These are phyloP conservation scores for Sciaenops ocellatus DNA, from an alignment of 2,797 vertebrate species.

Conservation along the genomic window DNA sequence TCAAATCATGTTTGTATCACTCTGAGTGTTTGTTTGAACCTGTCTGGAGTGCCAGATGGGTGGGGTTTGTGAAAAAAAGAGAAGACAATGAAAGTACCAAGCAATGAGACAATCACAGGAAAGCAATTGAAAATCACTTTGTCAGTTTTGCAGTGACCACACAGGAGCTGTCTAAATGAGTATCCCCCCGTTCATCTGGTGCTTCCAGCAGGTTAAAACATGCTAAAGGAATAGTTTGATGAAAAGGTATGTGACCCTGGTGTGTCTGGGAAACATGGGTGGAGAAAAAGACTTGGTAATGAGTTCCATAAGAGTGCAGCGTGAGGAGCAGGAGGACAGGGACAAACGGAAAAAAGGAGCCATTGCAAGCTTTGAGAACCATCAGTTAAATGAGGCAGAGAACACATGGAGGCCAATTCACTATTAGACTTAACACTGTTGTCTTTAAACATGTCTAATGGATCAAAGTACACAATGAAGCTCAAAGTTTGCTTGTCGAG, in stretches of 20 bases:
- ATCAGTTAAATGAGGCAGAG: neutral
- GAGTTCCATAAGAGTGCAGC: conserved; percentile 35
- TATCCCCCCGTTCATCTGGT: neutral
- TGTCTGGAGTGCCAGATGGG: conserved; percentile 39
- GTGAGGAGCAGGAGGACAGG: conserved; percentile 25
- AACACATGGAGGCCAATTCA: neutral
- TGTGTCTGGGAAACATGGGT: conserved; percentile 26
- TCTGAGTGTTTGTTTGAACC: conserved; percentile 47
- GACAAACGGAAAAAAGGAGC: conserved; percentile 25
- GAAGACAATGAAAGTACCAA: conserved; percentile 45
- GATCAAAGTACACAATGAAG: conserved; percentile 13
- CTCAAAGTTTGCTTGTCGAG: neutral
- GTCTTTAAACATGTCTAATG: neutral
- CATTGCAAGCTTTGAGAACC: neutral
- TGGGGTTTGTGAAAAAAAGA: conserved; percentile 25
- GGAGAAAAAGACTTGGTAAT: conserved; percentile 14
- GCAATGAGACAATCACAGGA: conserved; percentile 64
- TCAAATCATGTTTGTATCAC: conserved; percentile 17
- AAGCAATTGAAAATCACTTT: conserved; percentile 58
- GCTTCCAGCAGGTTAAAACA: conserved; percentile 17
- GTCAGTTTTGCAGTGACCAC: conserved; percentile 33
- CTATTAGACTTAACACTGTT: neutral
- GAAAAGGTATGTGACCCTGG: conserved; percentile 4
- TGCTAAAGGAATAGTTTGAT: conserved; percentile 7
- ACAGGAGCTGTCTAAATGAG: conserved; percentile 7